Base-by-base conservation (phyloP, 2,888 invertebrate genomes). In the Chelonus formosanus region DNA sequence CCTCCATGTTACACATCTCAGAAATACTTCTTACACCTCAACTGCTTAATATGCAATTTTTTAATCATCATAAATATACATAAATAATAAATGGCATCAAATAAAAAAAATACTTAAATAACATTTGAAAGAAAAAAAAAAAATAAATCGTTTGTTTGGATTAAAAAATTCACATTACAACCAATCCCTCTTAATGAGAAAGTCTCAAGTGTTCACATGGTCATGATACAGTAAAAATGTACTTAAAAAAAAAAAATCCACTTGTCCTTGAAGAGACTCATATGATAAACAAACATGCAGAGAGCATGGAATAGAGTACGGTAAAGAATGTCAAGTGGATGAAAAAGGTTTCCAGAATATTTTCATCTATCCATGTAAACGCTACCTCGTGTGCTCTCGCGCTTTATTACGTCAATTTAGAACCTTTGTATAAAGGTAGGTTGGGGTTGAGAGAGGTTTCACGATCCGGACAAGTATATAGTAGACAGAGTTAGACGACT, bases 401-500 rank as follows among this genome's bases (percentile, higher is more conserved):
- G 75, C 72, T 77, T 77, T 76, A 77, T 77, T 77, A 75, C 75
- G 73, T 69, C 75, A 77, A 77, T 76, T 77, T 75, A 72, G 75
- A 73, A 75, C 65, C 75, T 45, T 40, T 31, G 36, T 59, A 47
- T 3, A 10, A 35, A 36, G 35, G 35, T 48, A 4, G 35, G 34
- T 31, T 8, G 48, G 50, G 50, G 59, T 36, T 34, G n/a, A 31
- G 43, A 32, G 50, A 35, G 36, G 54, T 54, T 54, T 54, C 54
- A 63, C 45, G 44, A 63, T 34, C 20, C 8, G 34, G 32, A 48
- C n/a, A 44, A 44, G 43, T 6, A 35, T 47, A 20, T 47, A 52
- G 31, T 52, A 34, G 57, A n/a, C 36, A 36, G 8, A 20, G 5
- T 10, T 4, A 54, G 36, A 40, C 4, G 40, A 40, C 40, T 40